phyloP scores from a whole-genome alignment of 2,888 invertebrate genomes.

The Cerceris rybyensis region DNA sequence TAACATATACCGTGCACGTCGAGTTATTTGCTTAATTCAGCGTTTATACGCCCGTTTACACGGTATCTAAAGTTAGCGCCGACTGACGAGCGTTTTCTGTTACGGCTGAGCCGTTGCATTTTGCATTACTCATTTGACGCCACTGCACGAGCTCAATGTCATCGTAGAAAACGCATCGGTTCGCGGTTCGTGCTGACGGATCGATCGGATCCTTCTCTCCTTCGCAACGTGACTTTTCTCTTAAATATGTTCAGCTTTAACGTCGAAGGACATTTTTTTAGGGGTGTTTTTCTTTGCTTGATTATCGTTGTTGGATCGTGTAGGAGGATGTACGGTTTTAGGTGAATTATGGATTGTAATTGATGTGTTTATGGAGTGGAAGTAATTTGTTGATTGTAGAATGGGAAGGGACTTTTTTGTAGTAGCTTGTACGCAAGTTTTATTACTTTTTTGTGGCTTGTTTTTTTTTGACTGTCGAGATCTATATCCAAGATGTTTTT shows the following conservation, averaged over 20 bases:
- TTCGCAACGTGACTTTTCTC: not conserved
- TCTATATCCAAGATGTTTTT: too few relatives aligned
- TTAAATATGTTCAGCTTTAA: not conserved
- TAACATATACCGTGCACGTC: slow-evolving; percentile 37
- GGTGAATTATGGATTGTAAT: too few relatives aligned
- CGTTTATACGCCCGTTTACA: slow-evolving; percentile 56
- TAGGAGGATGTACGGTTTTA: too few relatives aligned
- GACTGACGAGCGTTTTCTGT: slow-evolving; percentile 38
- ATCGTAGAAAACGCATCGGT: slow-evolving; percentile 27
- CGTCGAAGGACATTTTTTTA: not conserved
- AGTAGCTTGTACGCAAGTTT: too few relatives aligned
- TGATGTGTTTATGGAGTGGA: too few relatives aligned
- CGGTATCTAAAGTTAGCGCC: slow-evolving; percentile 62
- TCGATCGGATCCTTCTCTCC: not conserved
- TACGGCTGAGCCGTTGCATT: slow-evolving; percentile 18
- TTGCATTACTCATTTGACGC: slow-evolving; percentile 52
- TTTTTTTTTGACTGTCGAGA: too few relatives aligned
- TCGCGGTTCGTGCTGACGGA: not conserved
- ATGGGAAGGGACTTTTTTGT: too few relatives aligned
- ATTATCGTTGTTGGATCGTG: too few relatives aligned
- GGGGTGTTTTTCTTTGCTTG: too few relatives aligned
- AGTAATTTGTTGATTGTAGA: too few relatives aligned
- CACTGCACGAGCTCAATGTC: slow-evolving; percentile 41
- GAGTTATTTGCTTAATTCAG: slow-evolving; percentile 62
- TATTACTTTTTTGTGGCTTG: too few relatives aligned